Conservation (phyloP, 1,140 invertebrate genomes). For the Sycophaga agraensis region DNA sequence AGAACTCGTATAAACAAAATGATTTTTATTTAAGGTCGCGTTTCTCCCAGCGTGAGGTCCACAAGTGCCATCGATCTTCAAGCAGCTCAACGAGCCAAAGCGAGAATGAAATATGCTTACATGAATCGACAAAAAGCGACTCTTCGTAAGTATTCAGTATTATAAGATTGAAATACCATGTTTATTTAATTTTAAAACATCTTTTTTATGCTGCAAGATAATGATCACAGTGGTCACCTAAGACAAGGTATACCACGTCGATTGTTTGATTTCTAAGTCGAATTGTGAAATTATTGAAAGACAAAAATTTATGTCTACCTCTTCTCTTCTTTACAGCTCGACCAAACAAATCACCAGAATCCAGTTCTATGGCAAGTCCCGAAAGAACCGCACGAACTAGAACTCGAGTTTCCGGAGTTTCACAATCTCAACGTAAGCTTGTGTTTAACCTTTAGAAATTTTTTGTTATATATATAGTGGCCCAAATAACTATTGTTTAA, state of each 20-base stretch:
- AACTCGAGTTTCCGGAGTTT: constrained; percentile 70
- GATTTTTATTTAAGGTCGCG: constrained; percentile 42
- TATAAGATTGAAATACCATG: neutral
- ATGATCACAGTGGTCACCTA: constrained; percentile 37
- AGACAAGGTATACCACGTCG: constrained; percentile 35
- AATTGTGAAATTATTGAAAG: neutral
- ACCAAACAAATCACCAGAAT: constrained; percentile 61
- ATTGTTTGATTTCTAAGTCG: neutral
- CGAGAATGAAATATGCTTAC: constrained; percentile 76
- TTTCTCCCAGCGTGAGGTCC: constrained; percentile 67
- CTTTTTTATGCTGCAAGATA: constrained; percentile 40
- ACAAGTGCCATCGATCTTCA: constrained; percentile 92
- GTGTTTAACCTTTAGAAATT: no score
- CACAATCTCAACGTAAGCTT: constrained; percentile 87
- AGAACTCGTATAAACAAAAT: neutral
- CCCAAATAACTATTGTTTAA: no score
- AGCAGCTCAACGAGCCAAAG: constrained; percentile 82
- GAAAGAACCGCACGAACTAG: constrained; percentile 68
- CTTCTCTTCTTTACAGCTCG: constrained; percentile 58
- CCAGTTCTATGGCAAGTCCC: constrained; percentile 57
- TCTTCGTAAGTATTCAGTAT: constrained; percentile 66
- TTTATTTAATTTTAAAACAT: neutral
- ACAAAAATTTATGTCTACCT: neutral
- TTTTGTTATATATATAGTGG: no score
- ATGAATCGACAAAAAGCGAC: constrained; percentile 76